A percentile compares a stretch with the other conserved stretches of the same genome.
Conservation (phyloP, 2,113 vertebrate genomes). For the Rutilus rutilus region DNA sequence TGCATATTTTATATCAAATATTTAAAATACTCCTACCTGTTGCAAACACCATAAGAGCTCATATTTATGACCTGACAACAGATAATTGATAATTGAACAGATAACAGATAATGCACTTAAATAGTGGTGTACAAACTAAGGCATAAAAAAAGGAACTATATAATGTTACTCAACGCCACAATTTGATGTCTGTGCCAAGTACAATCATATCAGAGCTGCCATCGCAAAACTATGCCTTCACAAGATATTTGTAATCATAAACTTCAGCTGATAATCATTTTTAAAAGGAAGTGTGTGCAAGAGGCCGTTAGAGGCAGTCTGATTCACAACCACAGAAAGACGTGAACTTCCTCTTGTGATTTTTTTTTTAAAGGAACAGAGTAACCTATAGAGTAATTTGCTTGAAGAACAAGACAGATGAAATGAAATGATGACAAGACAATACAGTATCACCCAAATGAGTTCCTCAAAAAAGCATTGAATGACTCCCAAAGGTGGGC, state of each 20-base stretch:
- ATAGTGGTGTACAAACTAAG: background rate
- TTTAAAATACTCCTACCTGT: background rate
- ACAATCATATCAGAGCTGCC: background rate
- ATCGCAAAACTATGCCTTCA: background rate
- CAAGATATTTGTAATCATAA: background rate
- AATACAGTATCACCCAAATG: background rate
- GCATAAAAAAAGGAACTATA: background rate
- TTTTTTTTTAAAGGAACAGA: background rate
- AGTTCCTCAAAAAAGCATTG: background rate
- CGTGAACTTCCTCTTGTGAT: conserved; percentile 33
- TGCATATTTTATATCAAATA: background rate
- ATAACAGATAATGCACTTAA: background rate
- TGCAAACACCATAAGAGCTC: background rate
- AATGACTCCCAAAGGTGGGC: conserved; percentile 1
- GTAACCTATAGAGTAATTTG: background rate
- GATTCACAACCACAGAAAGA: conserved; percentile 42
- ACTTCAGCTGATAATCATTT: background rate
- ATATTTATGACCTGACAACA: background rate
- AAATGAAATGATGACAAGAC: background rate
- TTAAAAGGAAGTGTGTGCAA: background rate
- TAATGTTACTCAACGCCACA: background rate
- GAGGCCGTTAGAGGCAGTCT: conserved; percentile 10
- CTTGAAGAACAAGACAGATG: background rate
- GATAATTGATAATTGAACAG: too few species aligned
- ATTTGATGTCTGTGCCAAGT: background rate